Base-by-base conservation (phyloP, 2,888 invertebrate genomes). In the Amphipoea lucens region DNA sequence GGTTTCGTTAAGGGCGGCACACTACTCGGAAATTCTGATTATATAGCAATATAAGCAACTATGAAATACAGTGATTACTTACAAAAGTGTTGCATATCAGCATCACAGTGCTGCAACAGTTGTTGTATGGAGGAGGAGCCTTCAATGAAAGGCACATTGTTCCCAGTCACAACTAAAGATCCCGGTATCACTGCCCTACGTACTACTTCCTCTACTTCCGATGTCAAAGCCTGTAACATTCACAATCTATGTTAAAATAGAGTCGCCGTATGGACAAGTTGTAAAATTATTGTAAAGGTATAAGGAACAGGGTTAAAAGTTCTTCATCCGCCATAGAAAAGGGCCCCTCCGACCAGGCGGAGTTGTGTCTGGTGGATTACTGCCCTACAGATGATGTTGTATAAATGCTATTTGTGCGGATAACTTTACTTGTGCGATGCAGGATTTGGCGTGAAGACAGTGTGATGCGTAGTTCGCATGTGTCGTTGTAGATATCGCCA, bases 61-160 rank as follows among this genome's bases (percentile, higher is more conserved):
- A 23, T 3, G 42, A n/a, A 71, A 57, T 36, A 23, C 40, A 40
- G 29, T 11, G 51, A 17, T 20, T 63, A 63, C 96, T 95, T 86
- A 96, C 96, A 90, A 87, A 97, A 96, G 81, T 95, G 94, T 84
- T 95, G 95, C 96, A 97, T 95, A 54, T 95, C 95, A 3, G 86
- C 89, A 75, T 96, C 95, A 67, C 95, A 95, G 76, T 94, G 94
- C 79, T 94, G 93, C 60, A 93, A 85, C 7, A 97, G 87, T 51
- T 94, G 93, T 48, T 95, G 94, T 75, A 95, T 86, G 3, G 94
- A 85, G 2, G 91, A 89, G 11, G 93, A 92, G 23, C 93, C 94
- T 0, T 92, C 92, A 3, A 94, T 78, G 11, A 76, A 60, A 1
- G 94, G 94, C 78, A 95, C 90, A 67, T 92, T 93, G 85, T 84